Evolutionary conservation across 2,797 vertebrate genomes (phyloP).

Genomic region (Octomys mimax): DNA sequence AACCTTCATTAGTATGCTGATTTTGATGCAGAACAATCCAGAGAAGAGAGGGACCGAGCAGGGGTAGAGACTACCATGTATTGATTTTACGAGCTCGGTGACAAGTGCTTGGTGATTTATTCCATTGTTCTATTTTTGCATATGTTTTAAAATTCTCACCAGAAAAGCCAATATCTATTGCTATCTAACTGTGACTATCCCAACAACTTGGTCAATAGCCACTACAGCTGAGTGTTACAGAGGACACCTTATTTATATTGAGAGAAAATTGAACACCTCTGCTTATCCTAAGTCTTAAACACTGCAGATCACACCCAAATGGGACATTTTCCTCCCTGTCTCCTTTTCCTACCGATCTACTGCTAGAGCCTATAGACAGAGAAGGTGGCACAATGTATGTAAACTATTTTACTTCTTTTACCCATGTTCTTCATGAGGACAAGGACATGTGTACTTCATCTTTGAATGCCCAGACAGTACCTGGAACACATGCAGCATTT

Average conservation of each 20-base stretch:
- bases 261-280: slow-evolving; percentile 28
- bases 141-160: slow-evolving; percentile 19
- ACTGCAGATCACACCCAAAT: neutral
- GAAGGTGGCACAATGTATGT: neutral
- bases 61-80: neutral
- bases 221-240: neutral
- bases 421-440: neutral
- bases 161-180: neutral
- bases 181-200: too few relatives aligned
- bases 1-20: neutral
- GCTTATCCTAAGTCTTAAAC: neutral
- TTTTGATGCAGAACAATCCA: neutral
- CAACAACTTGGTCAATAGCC: neutral
- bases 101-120: neutral
- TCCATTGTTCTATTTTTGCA: neutral
- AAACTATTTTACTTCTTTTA: neutral
- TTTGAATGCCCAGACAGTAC: neutral
- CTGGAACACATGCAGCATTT: neutral
- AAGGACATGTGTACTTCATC: neutral
- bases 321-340: neutral
- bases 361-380: neutral
- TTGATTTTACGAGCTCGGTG: neutral
- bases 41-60: neutral
- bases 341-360: neutral
- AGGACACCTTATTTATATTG: neutral